Percentiles rank a stretch among this genome's conserved stretches.
Conservation (phyloP, 1,140 invertebrate genomes). For the Uloborus diversus region DNA sequence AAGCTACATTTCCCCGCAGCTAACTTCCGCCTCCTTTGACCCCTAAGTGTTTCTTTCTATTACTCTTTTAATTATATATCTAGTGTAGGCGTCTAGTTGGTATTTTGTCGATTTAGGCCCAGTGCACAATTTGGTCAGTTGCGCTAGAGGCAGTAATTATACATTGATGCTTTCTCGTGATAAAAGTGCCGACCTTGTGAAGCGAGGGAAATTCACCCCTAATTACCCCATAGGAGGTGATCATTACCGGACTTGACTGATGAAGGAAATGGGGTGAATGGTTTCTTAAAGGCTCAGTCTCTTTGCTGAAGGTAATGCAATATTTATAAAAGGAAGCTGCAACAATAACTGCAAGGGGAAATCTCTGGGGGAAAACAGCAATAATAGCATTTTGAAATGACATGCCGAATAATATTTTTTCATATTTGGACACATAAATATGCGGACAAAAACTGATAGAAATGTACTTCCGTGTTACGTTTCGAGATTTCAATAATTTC, state of each 20-base stretch:
- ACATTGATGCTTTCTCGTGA: slow-evolving; percentile 27
- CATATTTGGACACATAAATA: too few species aligned
- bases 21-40: slow-evolving; percentile 10
- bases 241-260: background rate
- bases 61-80: slow-evolving; percentile 47
- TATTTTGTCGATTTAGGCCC: slow-evolving; percentile 44
- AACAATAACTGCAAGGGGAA: too few species aligned
- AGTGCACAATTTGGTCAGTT: slow-evolving; percentile 30
- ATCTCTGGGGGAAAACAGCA: too few species aligned
- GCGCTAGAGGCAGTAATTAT: slow-evolving; percentile 40
- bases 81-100: slow-evolving; percentile 36
- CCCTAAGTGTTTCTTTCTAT: background rate
- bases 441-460: too few species aligned
- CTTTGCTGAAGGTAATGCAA: too few species aligned
- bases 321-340: too few species aligned
- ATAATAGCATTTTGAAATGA: too few species aligned
- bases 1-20: background rate
- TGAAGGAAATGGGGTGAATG: slow-evolving; percentile 8
- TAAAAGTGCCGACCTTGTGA: slow-evolving; percentile 1
- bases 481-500: too few species aligned
- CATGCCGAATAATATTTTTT: too few species aligned
- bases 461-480: too few species aligned
- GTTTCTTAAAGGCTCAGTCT: background rate
- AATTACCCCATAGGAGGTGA: slow-evolving; percentile 29
- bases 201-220: background rate